Percentiles rank a stretch among this genome's conserved stretches.
phyloP scores from a whole-genome alignment of 1,140 invertebrate species.

The Heterodera schachtii region DNA sequence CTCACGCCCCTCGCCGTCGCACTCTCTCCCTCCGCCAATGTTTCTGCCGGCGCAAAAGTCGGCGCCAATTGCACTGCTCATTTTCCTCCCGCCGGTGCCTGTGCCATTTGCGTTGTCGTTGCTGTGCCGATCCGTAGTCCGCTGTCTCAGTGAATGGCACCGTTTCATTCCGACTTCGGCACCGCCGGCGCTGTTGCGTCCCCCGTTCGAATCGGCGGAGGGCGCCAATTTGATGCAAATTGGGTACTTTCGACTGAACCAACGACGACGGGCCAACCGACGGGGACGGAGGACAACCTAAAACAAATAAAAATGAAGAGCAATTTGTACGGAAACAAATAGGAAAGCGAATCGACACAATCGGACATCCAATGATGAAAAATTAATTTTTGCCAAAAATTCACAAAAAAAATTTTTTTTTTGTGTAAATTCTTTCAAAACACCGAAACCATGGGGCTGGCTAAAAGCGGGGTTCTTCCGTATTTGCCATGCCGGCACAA shows the following conservation, averaged over 20 bases:
- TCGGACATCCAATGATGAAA: slow-evolving; percentile 24
- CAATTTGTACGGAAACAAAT: too few species aligned
- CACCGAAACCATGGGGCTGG: too few species aligned
- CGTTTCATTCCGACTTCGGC: not conserved
- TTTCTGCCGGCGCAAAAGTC: too few species aligned
- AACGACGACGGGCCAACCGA: slow-evolving; percentile 55
- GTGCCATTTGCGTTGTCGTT: not conserved
- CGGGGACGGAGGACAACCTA: slow-evolving; percentile 57
- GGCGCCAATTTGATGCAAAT: slow-evolving; percentile 58
- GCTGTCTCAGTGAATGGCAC: not conserved
- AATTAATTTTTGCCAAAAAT: not conserved
- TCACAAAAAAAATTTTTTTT: too few species aligned
- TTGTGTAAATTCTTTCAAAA: too few species aligned
- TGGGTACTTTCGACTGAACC: slow-evolving; percentile 62
- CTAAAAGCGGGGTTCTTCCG: too few species aligned
- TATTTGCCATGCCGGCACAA: too few species aligned
- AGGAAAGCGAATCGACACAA: not conserved
- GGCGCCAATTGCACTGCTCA: too few species aligned
- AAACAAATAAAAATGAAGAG: slow-evolving; percentile 37
- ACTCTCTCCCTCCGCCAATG: too few species aligned
- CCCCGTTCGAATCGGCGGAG: not conserved
- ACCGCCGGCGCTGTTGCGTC: too few species aligned
- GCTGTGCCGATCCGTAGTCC: too few species aligned
- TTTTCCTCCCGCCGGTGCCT: not conserved
- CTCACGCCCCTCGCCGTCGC: too few species aligned